Evolutionary conservation across 2,888 invertebrate species (phyloP), one percentile per base, ranked within the genome.

Genomic region (Eristalinus aeneus): DNA sequence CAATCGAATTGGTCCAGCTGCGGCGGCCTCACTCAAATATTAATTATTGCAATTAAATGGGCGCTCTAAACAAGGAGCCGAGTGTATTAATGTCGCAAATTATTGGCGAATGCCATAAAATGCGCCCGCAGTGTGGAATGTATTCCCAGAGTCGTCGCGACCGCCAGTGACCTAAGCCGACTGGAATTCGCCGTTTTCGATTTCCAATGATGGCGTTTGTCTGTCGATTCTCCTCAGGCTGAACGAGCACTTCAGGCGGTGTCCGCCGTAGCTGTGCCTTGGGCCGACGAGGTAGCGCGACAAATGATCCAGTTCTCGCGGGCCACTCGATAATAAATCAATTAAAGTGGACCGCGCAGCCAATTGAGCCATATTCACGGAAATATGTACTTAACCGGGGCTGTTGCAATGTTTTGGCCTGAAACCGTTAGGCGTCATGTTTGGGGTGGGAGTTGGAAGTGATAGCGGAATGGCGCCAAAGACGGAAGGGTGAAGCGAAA

Each of bases 71-170:
- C 85, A 86, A 86, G 85, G 76, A 81, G 82, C 61, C 77, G 86
- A 82, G 77, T 74, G 77, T 86, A 81, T 86, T 86, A 86, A 74
- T 74, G 86, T 78, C 86, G 77, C 86, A 67, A 82, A 82, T 78
- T 78, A 82, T 86, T 78, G 77, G 39, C 69, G 77, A 58, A 34
- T 10, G 82, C 74, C 39, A 65, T 82, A 74, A 77, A 86, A 71
- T 75, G 74, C 54, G 39, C 65, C 16, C 69, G 54, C 36, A 36
- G 39, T 10, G 27, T 46, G 74, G 75, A 76, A 75, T 68, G 36
- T 53, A 16, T 74, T 67, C 46, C 2, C 32, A 64, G 71, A 64
- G 58, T 11, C 56, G 34, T 39, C 39, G n/a, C 46, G 16, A 5
- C 8, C 53, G 54, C 65, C 5, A 5, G 54, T 86, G 86, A 86